Percentiles rank a stretch among this genome's conserved stretches.
These are phyloP conservation scores for Nerophis lumbriciformis DNA, from an alignment of 2,113 vertebrate species.

Conservation along the genomic window DNA sequence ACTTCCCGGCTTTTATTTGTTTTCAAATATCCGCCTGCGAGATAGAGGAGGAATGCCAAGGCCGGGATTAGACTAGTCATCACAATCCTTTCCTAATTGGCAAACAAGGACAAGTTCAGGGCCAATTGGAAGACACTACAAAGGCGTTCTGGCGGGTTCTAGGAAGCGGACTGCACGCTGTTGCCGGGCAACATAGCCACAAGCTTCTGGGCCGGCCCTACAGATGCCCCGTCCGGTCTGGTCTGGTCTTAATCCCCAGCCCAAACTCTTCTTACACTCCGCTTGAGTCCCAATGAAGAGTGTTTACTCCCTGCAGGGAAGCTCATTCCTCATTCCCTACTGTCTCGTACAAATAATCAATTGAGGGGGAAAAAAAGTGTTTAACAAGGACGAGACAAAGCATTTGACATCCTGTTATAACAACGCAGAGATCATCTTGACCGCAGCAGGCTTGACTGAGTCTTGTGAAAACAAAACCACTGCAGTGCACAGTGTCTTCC, in stretches of 20 bases:
- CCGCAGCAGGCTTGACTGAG: constrained; percentile 5
- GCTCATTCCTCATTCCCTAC: not conserved
- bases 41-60: constrained; percentile 4
- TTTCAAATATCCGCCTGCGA: constrained; percentile 3
- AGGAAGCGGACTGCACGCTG: not conserved
- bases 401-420: constrained; percentile 3
- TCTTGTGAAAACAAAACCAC: not conserved
- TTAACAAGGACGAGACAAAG: not conserved
- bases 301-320: constrained; percentile 2
- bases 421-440: constrained; percentile 10
- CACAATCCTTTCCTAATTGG: not conserved
- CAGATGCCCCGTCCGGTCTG: not conserved
- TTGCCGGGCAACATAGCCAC: not conserved
- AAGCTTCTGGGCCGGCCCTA: not conserved
- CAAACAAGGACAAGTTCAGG: not conserved
- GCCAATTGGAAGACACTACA: not conserved
- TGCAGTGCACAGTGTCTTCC: not conserved
- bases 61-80: not conserved
- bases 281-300: constrained; percentile 1
- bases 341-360: not conserved
- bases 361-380: not conserved
- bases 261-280: constrained; percentile 2
- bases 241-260: not conserved
- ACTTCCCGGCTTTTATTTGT: constrained; percentile 8
- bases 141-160: not conserved